Conservation (phyloP, 2,888 invertebrate species). For the Plusia festucae region DNA sequence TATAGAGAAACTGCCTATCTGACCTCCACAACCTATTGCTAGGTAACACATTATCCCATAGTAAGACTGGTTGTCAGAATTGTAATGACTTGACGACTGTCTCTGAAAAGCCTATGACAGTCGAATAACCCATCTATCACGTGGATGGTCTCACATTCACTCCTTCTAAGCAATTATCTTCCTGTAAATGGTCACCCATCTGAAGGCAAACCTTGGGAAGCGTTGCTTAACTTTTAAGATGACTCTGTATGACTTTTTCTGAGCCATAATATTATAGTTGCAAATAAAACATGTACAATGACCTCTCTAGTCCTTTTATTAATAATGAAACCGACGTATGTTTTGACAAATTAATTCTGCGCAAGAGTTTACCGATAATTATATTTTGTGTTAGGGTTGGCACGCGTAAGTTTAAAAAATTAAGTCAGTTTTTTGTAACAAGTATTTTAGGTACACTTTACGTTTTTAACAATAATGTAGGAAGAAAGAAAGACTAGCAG, state of each 20-base stretch:
- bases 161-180: too few species aligned
- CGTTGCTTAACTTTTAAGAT: not conserved
- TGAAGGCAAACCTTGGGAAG: not conserved
- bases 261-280: not conserved
- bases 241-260: not conserved
- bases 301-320: slow-evolving; percentile 55
- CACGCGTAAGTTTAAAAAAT: slow-evolving; percentile 34
- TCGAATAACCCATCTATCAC: too few species aligned
- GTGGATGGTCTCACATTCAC: too few species aligned
- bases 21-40: too few species aligned
- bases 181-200: not conserved
- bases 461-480: too few species aligned
- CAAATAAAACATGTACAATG: slow-evolving; percentile 16
- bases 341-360: slow-evolving; percentile 88
- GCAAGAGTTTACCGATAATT: slow-evolving; percentile 78
- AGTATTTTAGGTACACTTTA: too few species aligned
- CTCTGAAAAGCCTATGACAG: too few species aligned
- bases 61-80: too few species aligned
- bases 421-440: not conserved
- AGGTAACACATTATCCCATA: too few species aligned
- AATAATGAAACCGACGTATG: slow-evolving; percentile 70
- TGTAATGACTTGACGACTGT: too few species aligned
- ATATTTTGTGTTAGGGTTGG: slow-evolving; percentile 78
- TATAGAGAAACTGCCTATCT: too few species aligned
- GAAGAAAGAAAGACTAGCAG: too few species aligned